Conservation (phyloP, 30 jellyfish, hydroid and myxozoan species). For the Haliclystus octoradiatus region DNA sequence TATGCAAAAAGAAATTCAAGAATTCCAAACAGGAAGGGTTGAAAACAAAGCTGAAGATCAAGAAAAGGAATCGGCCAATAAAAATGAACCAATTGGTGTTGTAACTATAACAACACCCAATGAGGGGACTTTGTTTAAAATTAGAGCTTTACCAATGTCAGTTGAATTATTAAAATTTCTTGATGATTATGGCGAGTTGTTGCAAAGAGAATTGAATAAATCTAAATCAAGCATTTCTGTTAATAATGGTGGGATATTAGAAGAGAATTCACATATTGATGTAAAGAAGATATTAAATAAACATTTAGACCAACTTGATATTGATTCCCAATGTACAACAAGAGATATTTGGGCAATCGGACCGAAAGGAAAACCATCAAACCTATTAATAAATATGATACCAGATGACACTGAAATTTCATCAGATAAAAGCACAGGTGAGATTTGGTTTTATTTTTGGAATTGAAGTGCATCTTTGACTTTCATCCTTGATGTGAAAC, state of each 20-base stretch:
- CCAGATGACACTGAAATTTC: constrained; percentile 42
- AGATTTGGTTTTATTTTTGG: too few species aligned
- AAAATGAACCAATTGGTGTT: not conserved
- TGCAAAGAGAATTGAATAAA: not conserved
- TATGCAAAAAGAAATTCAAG: constrained; percentile 89
- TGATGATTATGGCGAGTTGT: not conserved
- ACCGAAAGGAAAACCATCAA: constrained; percentile 79
- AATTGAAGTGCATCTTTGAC: too few species aligned
- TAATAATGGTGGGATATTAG: not conserved
- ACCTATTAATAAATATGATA: constrained; percentile 54
- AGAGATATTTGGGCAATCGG: constrained; percentile 84
- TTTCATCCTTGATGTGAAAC: too few species aligned
- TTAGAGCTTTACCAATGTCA: not conserved
- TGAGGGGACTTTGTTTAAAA: not conserved
- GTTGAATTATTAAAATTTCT: too few species aligned
- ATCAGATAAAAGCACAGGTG: too few species aligned
- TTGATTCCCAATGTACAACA: not conserved
- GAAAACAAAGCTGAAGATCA: not conserved
- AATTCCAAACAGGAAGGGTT: not conserved
- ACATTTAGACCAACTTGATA: not conserved
- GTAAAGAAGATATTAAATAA: not conserved
- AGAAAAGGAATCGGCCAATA: not conserved
- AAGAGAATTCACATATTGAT: not conserved
- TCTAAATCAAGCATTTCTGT: not conserved
- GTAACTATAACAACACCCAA: not conserved